These are phyloP conservation scores for Pyralis farinalis DNA, from an alignment of 2,888 invertebrate species.

Conservation along the genomic window DNA sequence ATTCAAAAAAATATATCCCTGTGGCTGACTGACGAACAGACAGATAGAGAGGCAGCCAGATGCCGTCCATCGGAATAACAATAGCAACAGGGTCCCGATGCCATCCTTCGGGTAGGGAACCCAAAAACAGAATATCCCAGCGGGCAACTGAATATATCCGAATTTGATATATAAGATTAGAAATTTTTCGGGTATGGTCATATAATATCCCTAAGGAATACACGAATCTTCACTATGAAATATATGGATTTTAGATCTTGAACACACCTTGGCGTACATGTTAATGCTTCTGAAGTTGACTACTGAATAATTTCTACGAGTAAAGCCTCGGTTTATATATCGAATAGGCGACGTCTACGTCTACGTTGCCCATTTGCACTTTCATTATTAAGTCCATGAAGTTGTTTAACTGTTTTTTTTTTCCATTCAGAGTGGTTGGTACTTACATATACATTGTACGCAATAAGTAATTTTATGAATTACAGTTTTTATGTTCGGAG, in stretches of 20 bases:
- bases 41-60: too few species aligned
- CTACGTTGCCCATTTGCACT: slow-evolving; percentile 54
- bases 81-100: too few species aligned
- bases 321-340: slow-evolving; percentile 71
- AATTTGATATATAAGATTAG: too few species aligned
- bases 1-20: too few species aligned
- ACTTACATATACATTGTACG: neutral
- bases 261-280: slow-evolving; percentile 77
- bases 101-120: too few species aligned
- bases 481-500: neutral
- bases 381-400: slow-evolving; percentile 50
- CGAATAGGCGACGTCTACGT: slow-evolving; percentile 41
- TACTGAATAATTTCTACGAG: slow-evolving; percentile 72
- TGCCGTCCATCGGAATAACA: too few species aligned
- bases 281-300: slow-evolving; percentile 67
- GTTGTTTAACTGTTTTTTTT: slow-evolving; percentile 1
- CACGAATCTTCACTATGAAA: too few species aligned
- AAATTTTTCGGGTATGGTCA: too few species aligned
- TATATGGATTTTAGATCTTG: neutral
- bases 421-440: neutral
- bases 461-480: neutral
- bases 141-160: too few species aligned
- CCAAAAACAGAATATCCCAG: too few species aligned
- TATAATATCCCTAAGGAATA: too few species aligned
- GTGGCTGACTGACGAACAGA: too few species aligned